Conservation (phyloP, 1,140 invertebrate species). For the Chlorops oryzae region DNA sequence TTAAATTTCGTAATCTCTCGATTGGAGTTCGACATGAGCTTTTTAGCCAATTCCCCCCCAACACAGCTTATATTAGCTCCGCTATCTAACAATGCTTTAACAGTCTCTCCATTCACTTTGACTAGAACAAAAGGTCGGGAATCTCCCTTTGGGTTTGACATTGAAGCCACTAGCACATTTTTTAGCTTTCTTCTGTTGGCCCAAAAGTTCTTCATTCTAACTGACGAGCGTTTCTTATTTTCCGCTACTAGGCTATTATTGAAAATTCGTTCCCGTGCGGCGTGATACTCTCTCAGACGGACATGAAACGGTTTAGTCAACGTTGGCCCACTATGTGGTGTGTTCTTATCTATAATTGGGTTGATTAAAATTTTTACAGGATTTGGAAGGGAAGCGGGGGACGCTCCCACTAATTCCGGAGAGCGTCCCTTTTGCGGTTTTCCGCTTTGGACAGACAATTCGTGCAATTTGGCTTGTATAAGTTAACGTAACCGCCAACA, state of each 20-base stretch:
- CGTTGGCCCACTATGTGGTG: too few relatives aligned
- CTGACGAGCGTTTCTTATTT: neutral
- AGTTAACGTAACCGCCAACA: too few relatives aligned
- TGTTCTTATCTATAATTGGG: too few relatives aligned
- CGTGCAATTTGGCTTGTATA: too few relatives aligned
- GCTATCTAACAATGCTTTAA: slow-evolving; percentile 5
- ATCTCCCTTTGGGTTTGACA: slow-evolving; percentile 1
- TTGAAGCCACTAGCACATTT: neutral
- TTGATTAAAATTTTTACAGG: too few relatives aligned
- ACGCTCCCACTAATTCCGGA: too few relatives aligned
- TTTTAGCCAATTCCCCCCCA: neutral
- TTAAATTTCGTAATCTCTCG: neutral
- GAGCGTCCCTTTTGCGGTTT: too few relatives aligned
- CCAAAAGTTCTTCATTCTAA: slow-evolving; percentile 7
- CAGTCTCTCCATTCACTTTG: neutral
- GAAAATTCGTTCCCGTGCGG: slow-evolving; percentile 2
- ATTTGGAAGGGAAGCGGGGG: too few relatives aligned
- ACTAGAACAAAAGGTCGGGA: slow-evolving; percentile 11
- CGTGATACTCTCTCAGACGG: slow-evolving; percentile 4
- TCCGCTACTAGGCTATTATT: neutral
- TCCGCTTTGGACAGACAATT: too few relatives aligned
- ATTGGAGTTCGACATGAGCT: neutral
- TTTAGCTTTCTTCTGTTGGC: neutral
- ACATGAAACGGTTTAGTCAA: slow-evolving; percentile 14
- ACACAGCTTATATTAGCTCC: slow-evolving; percentile 15